A percentile compares a stretch with the other conserved stretches of the same genome.
Evolutionary conservation across 2,888 invertebrate genomes (phyloP).

Genomic region (Eupeodes latifasciatus): DNA sequence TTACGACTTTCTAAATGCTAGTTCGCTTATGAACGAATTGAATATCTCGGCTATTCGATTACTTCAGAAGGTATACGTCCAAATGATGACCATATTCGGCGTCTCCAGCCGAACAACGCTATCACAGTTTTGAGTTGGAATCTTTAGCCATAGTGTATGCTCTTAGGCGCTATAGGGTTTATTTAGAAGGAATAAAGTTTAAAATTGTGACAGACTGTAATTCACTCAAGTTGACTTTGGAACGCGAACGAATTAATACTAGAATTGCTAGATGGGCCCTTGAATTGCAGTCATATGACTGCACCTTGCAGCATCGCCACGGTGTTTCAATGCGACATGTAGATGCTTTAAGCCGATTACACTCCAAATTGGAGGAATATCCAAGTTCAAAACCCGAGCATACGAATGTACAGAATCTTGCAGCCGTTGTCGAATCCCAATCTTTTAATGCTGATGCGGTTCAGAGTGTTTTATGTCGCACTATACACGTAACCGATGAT

Average conservation of each 20-base stretch:
- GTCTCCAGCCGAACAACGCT: background rate
- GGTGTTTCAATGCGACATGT: slow-evolving; percentile 39
- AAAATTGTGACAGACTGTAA: slow-evolving; percentile 62
- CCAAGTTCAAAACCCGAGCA: background rate
- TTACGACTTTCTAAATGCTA: no score
- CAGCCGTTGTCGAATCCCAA: slow-evolving; percentile 12
- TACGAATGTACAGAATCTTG: background rate
- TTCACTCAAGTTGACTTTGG: slow-evolving; percentile 67
- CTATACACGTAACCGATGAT: slow-evolving; percentile 66
- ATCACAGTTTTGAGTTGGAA: slow-evolving; percentile 28
- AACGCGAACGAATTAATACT: slow-evolving; percentile 73
- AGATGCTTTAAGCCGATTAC: slow-evolving; percentile 36
- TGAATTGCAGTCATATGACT: slow-evolving; percentile 38
- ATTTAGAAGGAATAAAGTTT: slow-evolving; percentile 26
- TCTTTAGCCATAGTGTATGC: slow-evolving; percentile 22
- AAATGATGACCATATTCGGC: background rate
- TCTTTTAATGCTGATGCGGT: background rate
- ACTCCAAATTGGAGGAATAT: slow-evolving; percentile 8
- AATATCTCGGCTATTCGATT: no score
- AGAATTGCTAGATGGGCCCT: slow-evolving; percentile 80
- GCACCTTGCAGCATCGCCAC: slow-evolving; percentile 31
- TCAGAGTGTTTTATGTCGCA: slow-evolving; percentile 6
- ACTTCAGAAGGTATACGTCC: no score
- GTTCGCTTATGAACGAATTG: no score
- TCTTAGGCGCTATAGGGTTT: slow-evolving; percentile 2